Evolutionary conservation across 2,113 vertebrate species (phyloP).

Genomic region (Kryptolebias marmoratus): DNA sequence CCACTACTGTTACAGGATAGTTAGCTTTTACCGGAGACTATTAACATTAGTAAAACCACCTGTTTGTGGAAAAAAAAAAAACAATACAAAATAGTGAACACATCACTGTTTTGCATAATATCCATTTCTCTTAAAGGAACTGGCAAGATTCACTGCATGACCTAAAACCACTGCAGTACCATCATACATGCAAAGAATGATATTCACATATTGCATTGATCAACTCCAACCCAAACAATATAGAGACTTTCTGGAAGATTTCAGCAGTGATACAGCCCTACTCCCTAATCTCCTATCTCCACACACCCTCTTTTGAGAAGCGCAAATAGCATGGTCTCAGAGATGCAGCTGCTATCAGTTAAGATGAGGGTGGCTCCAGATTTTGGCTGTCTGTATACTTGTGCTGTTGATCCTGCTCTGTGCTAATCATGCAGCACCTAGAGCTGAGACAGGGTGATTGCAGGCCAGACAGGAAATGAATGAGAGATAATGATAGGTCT

Average conservation of each 20-base stretch:
- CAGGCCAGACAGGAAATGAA: slow-evolving; percentile 77
- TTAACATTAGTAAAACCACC: slow-evolving; percentile 31
- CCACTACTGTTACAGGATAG: slow-evolving; percentile 46
- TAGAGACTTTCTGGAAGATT: slow-evolving; percentile 33
- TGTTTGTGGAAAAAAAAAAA: slow-evolving; percentile 22
- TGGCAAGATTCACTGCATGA: slow-evolving; percentile 31
- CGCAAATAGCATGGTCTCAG: slow-evolving; percentile 26
- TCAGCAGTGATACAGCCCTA: slow-evolving; percentile 9
- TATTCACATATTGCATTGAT: slow-evolving; percentile 64
- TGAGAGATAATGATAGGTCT: slow-evolving; percentile 74
- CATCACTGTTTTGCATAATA: slow-evolving; percentile 60
- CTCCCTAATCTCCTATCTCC: slow-evolving; percentile 19
- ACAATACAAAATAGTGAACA: slow-evolving; percentile 39
- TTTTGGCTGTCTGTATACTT: slow-evolving; percentile 49
- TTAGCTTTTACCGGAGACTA: slow-evolving; percentile 42
- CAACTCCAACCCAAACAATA: slow-evolving; percentile 38
- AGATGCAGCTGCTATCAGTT: slow-evolving; percentile 70
- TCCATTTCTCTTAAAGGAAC: slow-evolving; percentile 46
- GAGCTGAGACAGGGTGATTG: slow-evolving; percentile 74
- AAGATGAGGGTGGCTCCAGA: slow-evolving; percentile 47
- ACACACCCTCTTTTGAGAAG: slow-evolving; percentile 34
- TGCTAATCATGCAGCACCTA: slow-evolving; percentile 67
- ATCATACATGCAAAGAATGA: slow-evolving; percentile 41
- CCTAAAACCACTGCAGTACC: slow-evolving; percentile 28
- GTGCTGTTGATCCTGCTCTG: slow-evolving; percentile 65